A percentile compares a stretch with the other conserved stretches of the same genome.
Conservation (phyloP, 2,888 invertebrate species). For the Spilarctia lutea region DNA sequence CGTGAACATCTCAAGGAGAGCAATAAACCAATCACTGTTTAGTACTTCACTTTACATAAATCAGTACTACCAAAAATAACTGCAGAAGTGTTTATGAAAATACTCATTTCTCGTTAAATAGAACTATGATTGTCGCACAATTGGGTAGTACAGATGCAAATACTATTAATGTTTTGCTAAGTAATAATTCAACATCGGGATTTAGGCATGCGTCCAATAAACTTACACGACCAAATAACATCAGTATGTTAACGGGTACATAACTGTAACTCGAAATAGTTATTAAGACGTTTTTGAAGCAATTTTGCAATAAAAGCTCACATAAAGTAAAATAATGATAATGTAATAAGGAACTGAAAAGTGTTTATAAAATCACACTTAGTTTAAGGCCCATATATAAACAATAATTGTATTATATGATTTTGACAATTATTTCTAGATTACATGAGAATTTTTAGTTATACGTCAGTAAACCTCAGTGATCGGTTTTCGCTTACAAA, state of each 20-base stretch:
- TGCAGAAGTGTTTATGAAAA: not conserved
- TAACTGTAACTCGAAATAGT: not conserved
- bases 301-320: constrained; percentile 31
- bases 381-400: no score
- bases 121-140: not conserved
- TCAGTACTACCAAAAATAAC: not conserved
- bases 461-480: not conserved
- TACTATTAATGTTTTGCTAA: not conserved
- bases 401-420: no score
- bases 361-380: not conserved
- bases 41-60: not conserved
- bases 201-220: not conserved
- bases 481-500: not conserved
- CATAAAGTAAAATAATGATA: not conserved
- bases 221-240: not conserved
- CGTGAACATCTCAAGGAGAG: not conserved
- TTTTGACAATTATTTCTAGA: not conserved
- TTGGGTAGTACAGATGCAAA: not conserved
- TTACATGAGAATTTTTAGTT: not conserved
- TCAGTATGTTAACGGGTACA: constrained; percentile 22
- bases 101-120: not conserved
- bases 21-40: not conserved
- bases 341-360: no score
- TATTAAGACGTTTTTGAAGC: constrained; percentile 36
- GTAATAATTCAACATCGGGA: no score